Evolutionary conservation across 2,888 invertebrate species (phyloP).

Genomic region (Timandra comae): DNA sequence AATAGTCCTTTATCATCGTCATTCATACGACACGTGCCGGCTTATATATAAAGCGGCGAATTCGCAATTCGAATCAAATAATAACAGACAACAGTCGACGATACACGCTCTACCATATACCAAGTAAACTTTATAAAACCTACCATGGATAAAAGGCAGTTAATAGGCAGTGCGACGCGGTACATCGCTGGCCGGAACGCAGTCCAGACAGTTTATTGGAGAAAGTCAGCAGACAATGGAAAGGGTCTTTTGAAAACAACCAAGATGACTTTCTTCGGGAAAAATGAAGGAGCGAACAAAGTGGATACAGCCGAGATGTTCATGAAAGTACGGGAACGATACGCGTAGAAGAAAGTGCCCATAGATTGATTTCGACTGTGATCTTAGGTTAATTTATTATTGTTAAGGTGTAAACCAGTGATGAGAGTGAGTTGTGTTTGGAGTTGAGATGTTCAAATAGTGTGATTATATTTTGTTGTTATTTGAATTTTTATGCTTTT

Average conservation of each 20-base stretch:
- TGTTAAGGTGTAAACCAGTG: too few relatives aligned
- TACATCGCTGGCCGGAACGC: slow-evolving; percentile 85
- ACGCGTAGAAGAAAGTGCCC: slow-evolving; percentile 32
- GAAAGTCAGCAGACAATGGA: slow-evolving; percentile 67
- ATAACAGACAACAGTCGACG: slow-evolving; percentile 6
- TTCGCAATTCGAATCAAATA: slow-evolving; percentile 1
- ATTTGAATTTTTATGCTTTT: too few relatives aligned
- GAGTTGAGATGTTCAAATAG: too few relatives aligned
- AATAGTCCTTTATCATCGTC: slow-evolving; percentile 37
- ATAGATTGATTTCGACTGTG: slow-evolving; percentile 15
- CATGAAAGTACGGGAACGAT: slow-evolving; percentile 59
- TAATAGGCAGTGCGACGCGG: slow-evolving; percentile 83
- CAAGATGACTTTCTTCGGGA: slow-evolving; percentile 76
- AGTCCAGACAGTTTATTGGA: slow-evolving; percentile 87
- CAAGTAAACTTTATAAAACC: too few relatives aligned
- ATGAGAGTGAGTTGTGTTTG: too few relatives aligned
- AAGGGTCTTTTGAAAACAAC: slow-evolving; percentile 75
- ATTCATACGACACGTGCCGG: slow-evolving; percentile 41
- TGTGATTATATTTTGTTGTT: slow-evolving; percentile 2
- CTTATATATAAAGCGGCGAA: slow-evolving; percentile 32
- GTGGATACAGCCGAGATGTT: slow-evolving; percentile 68
- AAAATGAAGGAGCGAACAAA: slow-evolving; percentile 62
- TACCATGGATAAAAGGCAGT: slow-evolving; percentile 64
- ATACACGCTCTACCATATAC: background rate
- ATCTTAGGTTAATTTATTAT: slow-evolving; percentile 36